Evolutionary conservation across 2,797 vertebrate species (phyloP).

Genomic region (Takifugu ocellatus): DNA sequence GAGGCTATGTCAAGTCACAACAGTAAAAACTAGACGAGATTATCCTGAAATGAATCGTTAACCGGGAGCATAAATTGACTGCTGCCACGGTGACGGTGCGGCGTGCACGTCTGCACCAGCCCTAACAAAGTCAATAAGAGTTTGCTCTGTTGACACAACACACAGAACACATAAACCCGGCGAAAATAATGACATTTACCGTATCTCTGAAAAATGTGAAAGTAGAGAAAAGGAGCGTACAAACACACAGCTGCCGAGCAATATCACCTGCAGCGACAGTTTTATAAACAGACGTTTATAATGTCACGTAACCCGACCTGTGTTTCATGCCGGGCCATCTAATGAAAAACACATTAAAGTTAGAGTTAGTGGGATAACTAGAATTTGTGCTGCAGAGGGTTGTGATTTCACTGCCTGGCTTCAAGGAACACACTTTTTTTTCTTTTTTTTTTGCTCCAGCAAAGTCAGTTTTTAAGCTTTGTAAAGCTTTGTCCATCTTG

Average conservation of each 20-base stretch:
- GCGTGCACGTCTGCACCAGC: constrained; percentile 19
- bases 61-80: constrained; percentile 8
- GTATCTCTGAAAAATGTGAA: constrained; percentile 38
- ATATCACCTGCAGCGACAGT: constrained; percentile 48
- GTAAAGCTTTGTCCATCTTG: neutral
- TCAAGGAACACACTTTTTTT: constrained; percentile 32
- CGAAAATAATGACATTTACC: constrained; percentile 36
- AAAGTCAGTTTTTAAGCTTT: neutral
- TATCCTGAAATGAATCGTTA: neutral
- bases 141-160: constrained; percentile 24
- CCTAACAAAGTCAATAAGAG: constrained; percentile 35
- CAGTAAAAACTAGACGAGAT: constrained; percentile 4
- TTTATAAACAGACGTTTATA: constrained; percentile 59
- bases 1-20: constrained; percentile 8
- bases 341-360: constrained; percentile 58
- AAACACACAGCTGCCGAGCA: constrained; percentile 48
- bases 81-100: neutral
- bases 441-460: constrained; percentile 16
- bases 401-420: constrained; percentile 38
- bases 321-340: constrained; percentile 43
- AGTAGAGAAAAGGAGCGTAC: constrained; percentile 35
- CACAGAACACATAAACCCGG: constrained; percentile 11
- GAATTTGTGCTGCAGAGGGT: constrained; percentile 37
- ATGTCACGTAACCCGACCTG: constrained; percentile 43
- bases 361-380: constrained; percentile 48